phyloP scores from a whole-genome alignment of 2,888 invertebrate genomes.

The Calephelis perditalis region DNA sequence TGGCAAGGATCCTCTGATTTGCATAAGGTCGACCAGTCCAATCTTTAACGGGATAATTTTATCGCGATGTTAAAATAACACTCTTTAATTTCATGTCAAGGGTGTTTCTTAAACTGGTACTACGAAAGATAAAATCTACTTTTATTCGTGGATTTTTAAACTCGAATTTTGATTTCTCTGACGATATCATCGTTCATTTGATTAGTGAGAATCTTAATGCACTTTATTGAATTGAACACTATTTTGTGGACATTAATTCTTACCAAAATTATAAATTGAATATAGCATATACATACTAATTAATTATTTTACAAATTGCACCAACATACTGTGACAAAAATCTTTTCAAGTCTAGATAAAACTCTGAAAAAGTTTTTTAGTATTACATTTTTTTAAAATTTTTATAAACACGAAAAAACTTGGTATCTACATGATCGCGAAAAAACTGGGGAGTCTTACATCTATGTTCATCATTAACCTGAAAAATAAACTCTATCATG shows the following conservation, averaged over 20 bases:
- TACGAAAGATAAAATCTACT: conserved; percentile 9
- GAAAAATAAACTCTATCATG: too few species aligned
- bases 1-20: conserved; percentile 50
- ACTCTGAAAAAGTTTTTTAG: too few species aligned
- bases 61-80: conserved; percentile 8
- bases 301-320: background rate
- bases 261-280: background rate
- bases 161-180: background rate
- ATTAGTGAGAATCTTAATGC: background rate
- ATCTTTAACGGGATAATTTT: conserved; percentile 13
- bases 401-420: too few species aligned
- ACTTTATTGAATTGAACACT: background rate
- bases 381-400: too few species aligned
- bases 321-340: too few species aligned
- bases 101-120: conserved; percentile 8
- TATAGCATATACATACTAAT: too few species aligned
- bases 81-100: conserved; percentile 11
- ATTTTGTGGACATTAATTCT: background rate
- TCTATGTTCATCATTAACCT: too few species aligned
- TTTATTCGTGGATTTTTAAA: conserved; percentile 2
- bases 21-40: conserved; percentile 56
- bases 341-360: too few species aligned
- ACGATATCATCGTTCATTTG: background rate
- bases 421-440: too few species aligned
- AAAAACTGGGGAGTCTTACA: too few species aligned